Evolutionary conservation across 2,888 invertebrate species (phyloP).

Genomic region (Nomada goodeniana): DNA sequence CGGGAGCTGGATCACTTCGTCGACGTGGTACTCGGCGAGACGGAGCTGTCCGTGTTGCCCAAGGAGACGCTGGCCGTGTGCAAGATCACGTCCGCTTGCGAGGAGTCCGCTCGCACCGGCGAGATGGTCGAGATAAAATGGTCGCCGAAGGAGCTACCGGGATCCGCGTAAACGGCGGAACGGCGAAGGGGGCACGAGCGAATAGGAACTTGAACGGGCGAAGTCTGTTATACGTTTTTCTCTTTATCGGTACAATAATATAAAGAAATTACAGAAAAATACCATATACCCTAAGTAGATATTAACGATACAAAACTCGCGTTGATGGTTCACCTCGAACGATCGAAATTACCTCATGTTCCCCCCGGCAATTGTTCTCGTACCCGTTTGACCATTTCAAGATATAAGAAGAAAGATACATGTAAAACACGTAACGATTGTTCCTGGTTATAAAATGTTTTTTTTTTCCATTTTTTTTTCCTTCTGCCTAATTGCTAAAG

Average conservation of each 20-base stretch:
- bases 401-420: slow-evolving; percentile 7
- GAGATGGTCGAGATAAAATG: slow-evolving; percentile 85
- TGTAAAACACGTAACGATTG: background rate
- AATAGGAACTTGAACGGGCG: slow-evolving; percentile 13
- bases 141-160: slow-evolving; percentile 84
- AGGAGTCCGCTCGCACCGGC: slow-evolving; percentile 86
- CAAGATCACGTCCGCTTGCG: slow-evolving; percentile 87
- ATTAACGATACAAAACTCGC: slow-evolving; percentile 66
- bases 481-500: slow-evolving; percentile 27
- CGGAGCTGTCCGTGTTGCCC: slow-evolving; percentile 83
- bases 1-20: slow-evolving; percentile 87
- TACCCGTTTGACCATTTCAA: background rate
- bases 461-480: background rate
- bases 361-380: background rate
- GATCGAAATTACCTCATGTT: slow-evolving; percentile 23
- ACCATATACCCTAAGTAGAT: slow-evolving; percentile 59
- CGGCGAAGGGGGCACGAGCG: background rate
- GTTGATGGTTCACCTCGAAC: background rate
- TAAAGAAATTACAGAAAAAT: slow-evolving; percentile 69
- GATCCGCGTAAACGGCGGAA: background rate
- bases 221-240: slow-evolving; percentile 34
- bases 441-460: background rate
- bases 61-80: slow-evolving; percentile 86
- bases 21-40: slow-evolving; percentile 85
- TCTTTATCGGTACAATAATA: slow-evolving; percentile 57